phyloP scores from a whole-genome alignment of 2,888 invertebrate species.

The Sacculina carcini region DNA sequence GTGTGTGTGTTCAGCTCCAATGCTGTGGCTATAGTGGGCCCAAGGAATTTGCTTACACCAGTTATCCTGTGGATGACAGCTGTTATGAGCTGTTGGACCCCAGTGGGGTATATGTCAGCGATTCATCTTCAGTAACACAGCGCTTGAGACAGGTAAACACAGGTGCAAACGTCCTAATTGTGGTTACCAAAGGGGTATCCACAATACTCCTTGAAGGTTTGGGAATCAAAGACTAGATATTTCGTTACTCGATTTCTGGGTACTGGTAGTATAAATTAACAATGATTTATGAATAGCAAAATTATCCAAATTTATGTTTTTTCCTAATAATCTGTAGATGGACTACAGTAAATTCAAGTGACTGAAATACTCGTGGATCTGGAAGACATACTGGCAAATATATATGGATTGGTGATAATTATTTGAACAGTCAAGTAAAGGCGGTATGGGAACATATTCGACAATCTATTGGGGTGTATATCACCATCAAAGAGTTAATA shows the following conservation, averaged over 20 bases:
- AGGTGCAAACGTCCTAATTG: background rate
- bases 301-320: too few relatives aligned
- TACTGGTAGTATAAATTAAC: too few relatives aligned
- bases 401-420: too few relatives aligned
- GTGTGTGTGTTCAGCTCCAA: conserved; percentile 18
- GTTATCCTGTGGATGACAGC: conserved; percentile 19
- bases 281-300: too few relatives aligned
- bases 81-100: conserved; percentile 17
- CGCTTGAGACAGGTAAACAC: conserved; percentile 7
- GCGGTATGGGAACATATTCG: too few relatives aligned
- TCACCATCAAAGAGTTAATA: too few relatives aligned
- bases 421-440: too few relatives aligned
- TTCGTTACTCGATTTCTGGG: background rate
- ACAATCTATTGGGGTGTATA: too few relatives aligned
- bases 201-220: background rate
- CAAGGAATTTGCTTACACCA: conserved; percentile 20
- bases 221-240: background rate
- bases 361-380: too few relatives aligned
- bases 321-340: too few relatives aligned
- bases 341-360: too few relatives aligned
- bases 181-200: background rate
- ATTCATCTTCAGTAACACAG: conserved; percentile 6
- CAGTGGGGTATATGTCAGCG: conserved; percentile 13
- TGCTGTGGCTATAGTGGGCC: conserved; percentile 21
- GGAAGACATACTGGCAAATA: too few relatives aligned